A percentile compares a stretch with the other conserved stretches of the same genome.
Conservation (phyloP, 2,797 vertebrate genomes). For the Lateolabrax maculatus region DNA sequence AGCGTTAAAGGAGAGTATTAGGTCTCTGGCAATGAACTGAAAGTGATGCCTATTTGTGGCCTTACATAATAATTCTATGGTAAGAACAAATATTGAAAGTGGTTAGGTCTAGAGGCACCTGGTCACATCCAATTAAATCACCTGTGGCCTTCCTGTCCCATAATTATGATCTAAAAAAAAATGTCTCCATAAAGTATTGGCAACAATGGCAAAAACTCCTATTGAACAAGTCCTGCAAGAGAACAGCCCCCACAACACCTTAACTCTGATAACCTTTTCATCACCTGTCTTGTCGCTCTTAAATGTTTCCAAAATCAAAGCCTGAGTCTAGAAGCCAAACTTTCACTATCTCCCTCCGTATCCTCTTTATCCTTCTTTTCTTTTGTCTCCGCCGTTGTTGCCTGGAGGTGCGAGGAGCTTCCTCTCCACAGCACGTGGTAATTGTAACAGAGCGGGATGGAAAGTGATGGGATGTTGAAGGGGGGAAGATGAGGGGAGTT, state of each 20-base stretch:
- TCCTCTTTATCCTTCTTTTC: slow-evolving; percentile 50
- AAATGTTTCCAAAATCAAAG: slow-evolving; percentile 78
- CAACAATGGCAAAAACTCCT: not conserved
- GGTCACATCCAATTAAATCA: not conserved
- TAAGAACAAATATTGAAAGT: not conserved
- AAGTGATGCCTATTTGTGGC: not conserved
- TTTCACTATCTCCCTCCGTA: slow-evolving; percentile 46
- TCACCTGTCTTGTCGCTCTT: slow-evolving; percentile 41
- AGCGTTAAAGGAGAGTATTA: not conserved
- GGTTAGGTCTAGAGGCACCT: not conserved
- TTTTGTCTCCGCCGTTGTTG: slow-evolving; percentile 55
- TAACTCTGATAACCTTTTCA: slow-evolving; percentile 22
- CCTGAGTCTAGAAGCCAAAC: slow-evolving; percentile 58
- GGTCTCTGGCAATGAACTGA: not conserved
- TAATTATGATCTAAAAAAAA: not conserved
- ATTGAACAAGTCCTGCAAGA: not conserved
- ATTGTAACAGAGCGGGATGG: slow-evolving; percentile 60
- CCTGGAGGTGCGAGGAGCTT: slow-evolving; percentile 74
- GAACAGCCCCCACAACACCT: not conserved
- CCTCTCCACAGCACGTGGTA: slow-evolving; percentile 69
- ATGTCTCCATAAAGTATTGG: not conserved
- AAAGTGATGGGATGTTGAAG: slow-evolving; percentile 67
- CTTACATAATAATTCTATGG: not conserved
- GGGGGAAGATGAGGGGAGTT: slow-evolving; percentile 57
- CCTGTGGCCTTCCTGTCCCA: not conserved